A percentile compares a stretch with the other conserved stretches of the same genome.
phyloP scores from a whole-genome alignment of 2,888 invertebrate genomes.

The Drosophila paucipuncta region DNA sequence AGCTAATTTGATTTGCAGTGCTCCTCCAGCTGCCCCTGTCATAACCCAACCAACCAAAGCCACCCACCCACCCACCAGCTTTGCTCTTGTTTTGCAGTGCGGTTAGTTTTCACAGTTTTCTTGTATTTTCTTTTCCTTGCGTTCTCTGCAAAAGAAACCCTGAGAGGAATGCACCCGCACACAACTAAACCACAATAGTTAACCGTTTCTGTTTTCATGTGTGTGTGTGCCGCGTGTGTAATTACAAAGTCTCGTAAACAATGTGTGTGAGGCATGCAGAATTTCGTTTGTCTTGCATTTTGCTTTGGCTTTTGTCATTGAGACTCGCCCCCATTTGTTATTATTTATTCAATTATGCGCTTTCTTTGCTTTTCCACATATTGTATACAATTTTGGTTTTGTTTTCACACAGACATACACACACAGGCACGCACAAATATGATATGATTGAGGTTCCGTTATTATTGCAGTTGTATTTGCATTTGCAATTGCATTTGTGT shows the following conservation, averaged over 20 bases:
- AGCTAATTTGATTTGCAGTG: conserved; percentile 57
- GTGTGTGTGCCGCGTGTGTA: conserved; percentile 4
- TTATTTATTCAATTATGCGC: conserved; percentile 79
- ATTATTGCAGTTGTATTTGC: conserved; percentile 45
- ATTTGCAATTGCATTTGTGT: conserved; percentile 23
- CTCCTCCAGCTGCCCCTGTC: background rate
- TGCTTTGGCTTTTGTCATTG: conserved; percentile 64
- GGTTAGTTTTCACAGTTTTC: conserved; percentile 42
- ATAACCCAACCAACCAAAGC: background rate
- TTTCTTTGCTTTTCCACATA: conserved; percentile 74
- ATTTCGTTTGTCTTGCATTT: conserved; percentile 53
- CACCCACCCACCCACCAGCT: background rate
- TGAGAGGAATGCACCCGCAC: conserved; percentile 53
- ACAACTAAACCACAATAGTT: conserved; percentile 48
- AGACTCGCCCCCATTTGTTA: conserved; percentile 67
- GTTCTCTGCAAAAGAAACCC: conserved; percentile 47
- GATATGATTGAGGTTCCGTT: conserved; percentile 34
- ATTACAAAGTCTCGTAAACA: conserved; percentile 70
- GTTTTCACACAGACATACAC: conserved; percentile 58
- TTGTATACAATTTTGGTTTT: conserved; percentile 68
- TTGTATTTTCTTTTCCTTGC: conserved; percentile 12
- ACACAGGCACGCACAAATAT: conserved; percentile 17
- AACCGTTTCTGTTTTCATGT: conserved; percentile 41
- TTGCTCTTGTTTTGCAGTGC: conserved; percentile 15
- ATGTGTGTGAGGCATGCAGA: conserved; percentile 56